Evolutionary conservation across 2,113 vertebrate species (phyloP), one percentile per base, ranked within the genome.

Genomic region (Herpetotheres cachinnans): DNA sequence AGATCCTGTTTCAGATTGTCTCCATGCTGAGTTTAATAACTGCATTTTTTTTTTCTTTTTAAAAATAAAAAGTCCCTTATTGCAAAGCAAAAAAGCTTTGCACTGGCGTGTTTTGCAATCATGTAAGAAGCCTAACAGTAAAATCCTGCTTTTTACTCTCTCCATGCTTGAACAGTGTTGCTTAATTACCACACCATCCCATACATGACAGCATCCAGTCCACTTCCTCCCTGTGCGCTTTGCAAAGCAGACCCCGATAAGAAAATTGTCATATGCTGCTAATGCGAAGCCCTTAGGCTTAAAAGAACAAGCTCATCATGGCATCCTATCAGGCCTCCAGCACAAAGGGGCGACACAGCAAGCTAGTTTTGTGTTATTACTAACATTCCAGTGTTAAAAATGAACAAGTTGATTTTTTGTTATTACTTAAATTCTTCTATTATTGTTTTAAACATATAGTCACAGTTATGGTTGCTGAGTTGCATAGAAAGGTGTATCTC

Each of bases 1-100:
- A 99, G 98, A 99, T 99, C 98, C 97, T 96, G 96, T 98, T 98
- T 98, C 98, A 98, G 98, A 99, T 99, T 98, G 98, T 98, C 98
- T 98, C 98, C 97, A 98, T 98, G 98, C 98, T 98, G 98, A 92
- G 98, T 97, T 98, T 98, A 98, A 98, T 98, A 98, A 98, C 70
- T 78, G 80, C 72, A 84, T 73, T 94, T 96, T 96, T 96, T 95
- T 96, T 96, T 46, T 67, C 36, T n/a, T 25, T 61, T 26, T 10
- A 84, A 85, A 93, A 90, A 93, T 87, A 92, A 96, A 84, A 97
- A 90, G 67, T 76, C 85, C 50, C 81, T 88, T 96, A 95, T 95
- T 96, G 91, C 95, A 92, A 94, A 94, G 87, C 82, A 88, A 76
- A 96, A 85, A 82, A 94, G 62, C 86, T 97, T 93, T 95, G 30